Conservation (phyloP, 2,888 invertebrate genomes). For the Empis stercorea region DNA sequence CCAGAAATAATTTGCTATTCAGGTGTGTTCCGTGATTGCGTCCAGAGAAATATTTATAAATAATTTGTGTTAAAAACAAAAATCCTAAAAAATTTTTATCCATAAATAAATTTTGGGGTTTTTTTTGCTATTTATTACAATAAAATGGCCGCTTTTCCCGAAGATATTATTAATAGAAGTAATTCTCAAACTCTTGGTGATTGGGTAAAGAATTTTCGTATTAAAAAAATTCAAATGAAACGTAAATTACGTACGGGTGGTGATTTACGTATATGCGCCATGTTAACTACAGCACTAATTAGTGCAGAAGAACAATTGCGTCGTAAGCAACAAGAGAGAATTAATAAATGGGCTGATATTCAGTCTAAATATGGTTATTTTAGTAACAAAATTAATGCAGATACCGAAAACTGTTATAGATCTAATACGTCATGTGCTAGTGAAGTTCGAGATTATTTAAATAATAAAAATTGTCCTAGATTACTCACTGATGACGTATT, state of each 20-base stretch:
- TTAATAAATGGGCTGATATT: constrained; percentile 38
- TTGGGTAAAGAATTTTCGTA: constrained; percentile 44
- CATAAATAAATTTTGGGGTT: too few relatives aligned
- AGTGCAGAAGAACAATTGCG: constrained; percentile 42
- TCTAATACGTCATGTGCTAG: constrained; percentile 9
- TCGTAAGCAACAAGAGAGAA: constrained; percentile 41
- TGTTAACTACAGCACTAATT: constrained; percentile 40
- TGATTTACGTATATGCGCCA: constrained; percentile 43
- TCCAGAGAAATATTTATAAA: too few relatives aligned
- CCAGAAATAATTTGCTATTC: too few relatives aligned
- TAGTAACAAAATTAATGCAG: constrained; percentile 11
- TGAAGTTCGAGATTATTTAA: constrained; percentile 3
- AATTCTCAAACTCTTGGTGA: constrained; percentile 29
- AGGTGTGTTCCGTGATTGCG: too few relatives aligned
- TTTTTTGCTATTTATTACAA: constrained; percentile 2
- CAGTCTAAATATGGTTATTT: constrained; percentile 27
- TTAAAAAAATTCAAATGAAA: constrained; percentile 39
- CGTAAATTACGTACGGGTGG: constrained; percentile 36
- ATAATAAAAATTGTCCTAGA: not conserved
- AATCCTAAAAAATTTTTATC: too few relatives aligned
- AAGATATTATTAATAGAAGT: constrained; percentile 13
- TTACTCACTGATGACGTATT: not conserved
- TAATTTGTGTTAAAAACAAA: too few relatives aligned
- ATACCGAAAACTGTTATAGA: constrained; percentile 5
- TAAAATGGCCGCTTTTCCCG: constrained; percentile 21